Conservation (phyloP, 2,113 vertebrate species). For the Amia ocellicauda region DNA sequence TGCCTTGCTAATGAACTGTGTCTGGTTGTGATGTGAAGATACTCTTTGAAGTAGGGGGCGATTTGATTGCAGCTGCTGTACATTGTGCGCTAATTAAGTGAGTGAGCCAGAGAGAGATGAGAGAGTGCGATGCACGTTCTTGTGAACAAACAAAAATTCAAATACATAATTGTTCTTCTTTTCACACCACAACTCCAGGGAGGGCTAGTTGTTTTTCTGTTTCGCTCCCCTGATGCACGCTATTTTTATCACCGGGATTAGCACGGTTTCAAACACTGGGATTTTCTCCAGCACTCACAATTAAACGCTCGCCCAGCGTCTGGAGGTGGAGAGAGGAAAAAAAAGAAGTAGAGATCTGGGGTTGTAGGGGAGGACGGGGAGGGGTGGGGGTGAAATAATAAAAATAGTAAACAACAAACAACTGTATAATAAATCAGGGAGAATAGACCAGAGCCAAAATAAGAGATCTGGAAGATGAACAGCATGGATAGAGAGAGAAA, state of each 20-base stretch:
- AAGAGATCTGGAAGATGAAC: no score
- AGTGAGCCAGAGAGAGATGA: constrained; percentile 20
- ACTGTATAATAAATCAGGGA: no score
- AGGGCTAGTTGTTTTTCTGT: neutral
- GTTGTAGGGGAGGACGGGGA: neutral
- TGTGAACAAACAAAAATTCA: constrained; percentile 20
- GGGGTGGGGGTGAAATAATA: neutral
- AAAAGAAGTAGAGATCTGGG: neutral
- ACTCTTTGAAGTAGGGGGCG: constrained; percentile 30
- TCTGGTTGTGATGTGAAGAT: constrained; percentile 26
- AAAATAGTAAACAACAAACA: no score
- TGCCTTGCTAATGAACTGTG: constrained; percentile 12
- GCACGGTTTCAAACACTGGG: neutral
- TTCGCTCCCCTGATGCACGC: neutral
- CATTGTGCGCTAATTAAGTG: constrained; percentile 30
- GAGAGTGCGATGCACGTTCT: constrained; percentile 14
- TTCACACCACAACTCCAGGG: neutral
- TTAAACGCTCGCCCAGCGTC: constrained; percentile 14
- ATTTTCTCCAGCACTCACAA: constrained; percentile 4
- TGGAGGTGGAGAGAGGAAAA: neutral
- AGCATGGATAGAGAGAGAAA: neutral
- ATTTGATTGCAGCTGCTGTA: constrained; percentile 40
- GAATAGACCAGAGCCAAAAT: neutral
- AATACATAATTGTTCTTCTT: constrained; percentile 4
- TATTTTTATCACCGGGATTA: neutral